Evolutionary conservation across 2,888 invertebrate species (phyloP), one percentile per base, ranked within the genome.

Genomic region (Apamea monoglypha): DNA sequence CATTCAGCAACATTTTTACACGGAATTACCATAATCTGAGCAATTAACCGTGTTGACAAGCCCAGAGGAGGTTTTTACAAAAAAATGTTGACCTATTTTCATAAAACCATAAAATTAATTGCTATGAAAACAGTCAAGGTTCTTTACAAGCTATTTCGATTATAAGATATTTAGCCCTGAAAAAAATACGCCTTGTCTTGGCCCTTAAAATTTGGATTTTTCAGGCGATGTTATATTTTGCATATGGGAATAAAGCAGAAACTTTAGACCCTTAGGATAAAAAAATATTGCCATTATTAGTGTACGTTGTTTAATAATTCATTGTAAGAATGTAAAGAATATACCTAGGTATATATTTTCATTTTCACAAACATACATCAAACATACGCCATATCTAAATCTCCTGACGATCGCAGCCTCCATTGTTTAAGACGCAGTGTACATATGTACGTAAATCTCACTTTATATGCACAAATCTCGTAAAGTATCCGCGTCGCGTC

Each of bases 11-110:
- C 4, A n/a, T 32, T 40, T 25, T n/a, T 18, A 32, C 16, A 69
- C n/a, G n/a, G 14, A 78, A 63, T 68, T 86, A 86, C 80, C 89
- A 86, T 88, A 88, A 90, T 87, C 85, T 80, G 63, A 47, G 86
- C 84, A 89, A 88, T 90, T 89, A 91, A 78, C 81, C 82, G 53
- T 83, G 84, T 84, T 72, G 50, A 72, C 78, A 79, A 75, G 75
- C 78, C 53, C 59, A 75, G 53, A 74, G 72, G 76, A 40, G 78
- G 76, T 81, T 64, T 36, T 40, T 7, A 21, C 18, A 78, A 32
- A 32, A 32, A 81, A 78, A 67, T 56, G 16, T 5, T n/a, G 6
- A 71, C n/a, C 40, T 1, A 83, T 66, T 73, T 73, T 56, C 14
- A 18, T 56, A n/a, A 66, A 73, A 53, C n/a, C 56, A 10, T 25